phyloP scores from a whole-genome alignment of 2,888 invertebrate genomes.

The Cantharis rustica region DNA sequence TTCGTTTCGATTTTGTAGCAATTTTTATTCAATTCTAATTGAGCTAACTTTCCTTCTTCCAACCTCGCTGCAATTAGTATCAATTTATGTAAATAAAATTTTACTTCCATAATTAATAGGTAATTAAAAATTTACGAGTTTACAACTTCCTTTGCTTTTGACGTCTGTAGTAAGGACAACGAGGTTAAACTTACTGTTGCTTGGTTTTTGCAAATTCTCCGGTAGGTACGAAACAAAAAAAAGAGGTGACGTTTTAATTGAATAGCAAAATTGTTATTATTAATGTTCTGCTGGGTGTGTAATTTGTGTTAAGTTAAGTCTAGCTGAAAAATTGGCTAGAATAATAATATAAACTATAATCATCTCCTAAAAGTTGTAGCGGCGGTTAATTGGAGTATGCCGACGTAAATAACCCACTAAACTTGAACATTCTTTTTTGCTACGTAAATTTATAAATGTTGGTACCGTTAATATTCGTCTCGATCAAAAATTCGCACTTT shows the following conservation, averaged over 20 bases:
- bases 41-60: not conserved
- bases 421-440: constrained; percentile 1
- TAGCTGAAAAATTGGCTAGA: not conserved
- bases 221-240: too few relatives aligned
- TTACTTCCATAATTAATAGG: not conserved
- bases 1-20: not conserved
- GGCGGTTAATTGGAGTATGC: constrained; percentile 2
- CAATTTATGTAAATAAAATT: not conserved
- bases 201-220: not conserved
- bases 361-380: not conserved
- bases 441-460: not conserved
- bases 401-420: constrained; percentile 12
- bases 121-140: not conserved
- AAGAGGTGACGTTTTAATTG: not conserved
- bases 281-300: constrained; percentile 7
- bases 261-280: not conserved
- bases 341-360: constrained; percentile 2
- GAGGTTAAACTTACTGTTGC: not conserved
- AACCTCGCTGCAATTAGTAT: not conserved
- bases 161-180: not conserved
- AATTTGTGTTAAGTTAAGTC: constrained; percentile 14
- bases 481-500: not conserved
- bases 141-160: not conserved
- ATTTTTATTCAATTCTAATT: not conserved
- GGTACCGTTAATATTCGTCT: not conserved